phyloP scores from a whole-genome alignment of 2,797 vertebrate genomes.

The Myiotriccus ornatus region DNA sequence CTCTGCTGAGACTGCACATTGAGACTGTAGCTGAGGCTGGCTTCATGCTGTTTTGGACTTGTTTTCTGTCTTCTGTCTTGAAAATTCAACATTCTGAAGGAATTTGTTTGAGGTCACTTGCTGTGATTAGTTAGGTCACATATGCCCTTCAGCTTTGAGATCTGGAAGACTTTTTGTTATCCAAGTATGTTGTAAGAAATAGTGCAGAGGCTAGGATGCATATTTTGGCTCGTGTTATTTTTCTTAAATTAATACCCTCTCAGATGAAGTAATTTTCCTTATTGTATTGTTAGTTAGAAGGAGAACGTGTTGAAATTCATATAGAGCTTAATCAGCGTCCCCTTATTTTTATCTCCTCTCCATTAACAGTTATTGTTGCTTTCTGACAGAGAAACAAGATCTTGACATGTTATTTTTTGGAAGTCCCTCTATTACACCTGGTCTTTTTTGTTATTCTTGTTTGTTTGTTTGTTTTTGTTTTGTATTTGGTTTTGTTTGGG shows the following conservation, averaged over 20 bases:
- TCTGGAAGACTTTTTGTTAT: neutral
- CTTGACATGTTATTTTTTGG: neutral
- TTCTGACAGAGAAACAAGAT: neutral
- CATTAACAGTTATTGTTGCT: neutral
- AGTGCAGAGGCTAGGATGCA: neutral
- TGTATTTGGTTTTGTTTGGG: too few relatives aligned
- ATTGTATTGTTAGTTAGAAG: neutral
- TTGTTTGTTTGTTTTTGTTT: neutral
- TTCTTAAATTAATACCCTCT: neutral
- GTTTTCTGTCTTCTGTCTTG: neutral
- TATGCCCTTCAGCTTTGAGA: neutral
- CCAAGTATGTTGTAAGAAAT: neutral
- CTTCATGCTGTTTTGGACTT: neutral
- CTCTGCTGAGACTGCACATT: neutral
- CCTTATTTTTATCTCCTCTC: neutral
- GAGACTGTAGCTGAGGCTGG: neutral
- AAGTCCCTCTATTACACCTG: neutral
- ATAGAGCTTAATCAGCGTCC: neutral
- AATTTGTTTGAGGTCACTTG: neutral
- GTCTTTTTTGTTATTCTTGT: neutral
- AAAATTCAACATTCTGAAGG: neutral
- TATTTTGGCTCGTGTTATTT: neutral
- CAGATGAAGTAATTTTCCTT: neutral
- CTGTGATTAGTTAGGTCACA: neutral
- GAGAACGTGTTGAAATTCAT: accelerated